phyloP scores from a whole-genome alignment of 2,888 invertebrate species.

The Chaetogeoica ovagalla region DNA sequence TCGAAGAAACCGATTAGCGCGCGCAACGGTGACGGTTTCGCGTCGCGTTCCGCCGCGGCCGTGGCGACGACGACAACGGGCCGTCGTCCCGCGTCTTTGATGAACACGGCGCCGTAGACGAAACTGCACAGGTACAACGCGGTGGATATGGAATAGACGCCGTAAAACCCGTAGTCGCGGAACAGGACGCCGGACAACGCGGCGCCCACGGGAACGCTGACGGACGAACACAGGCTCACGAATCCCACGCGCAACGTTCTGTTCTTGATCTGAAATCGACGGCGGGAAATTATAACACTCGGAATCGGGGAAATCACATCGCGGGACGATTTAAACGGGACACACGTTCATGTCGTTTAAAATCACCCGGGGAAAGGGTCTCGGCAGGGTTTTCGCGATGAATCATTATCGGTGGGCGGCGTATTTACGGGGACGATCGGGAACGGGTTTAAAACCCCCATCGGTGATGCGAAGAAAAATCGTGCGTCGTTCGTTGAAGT shows the following conservation, averaged over 20 bases:
- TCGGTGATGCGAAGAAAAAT: no score
- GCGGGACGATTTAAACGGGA: no score
- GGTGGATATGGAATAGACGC: constrained; percentile 78
- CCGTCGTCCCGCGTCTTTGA: constrained; percentile 66
- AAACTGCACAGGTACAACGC: constrained; percentile 74
- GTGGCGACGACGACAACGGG: background rate
- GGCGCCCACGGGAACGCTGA: constrained; percentile 85
- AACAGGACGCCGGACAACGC: constrained; percentile 79
- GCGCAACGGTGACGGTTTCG: constrained; percentile 60
- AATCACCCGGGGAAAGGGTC: no score
- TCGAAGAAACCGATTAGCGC: constrained; percentile 75
- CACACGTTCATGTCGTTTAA: no score
- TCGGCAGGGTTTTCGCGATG: no score
- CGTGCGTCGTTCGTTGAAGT: no score
- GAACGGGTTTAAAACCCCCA: no score
- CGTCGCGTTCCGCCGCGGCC: background rate
- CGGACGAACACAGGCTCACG: constrained; percentile 83
- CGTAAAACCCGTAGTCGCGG: constrained; percentile 66
- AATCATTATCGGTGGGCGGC: no score
- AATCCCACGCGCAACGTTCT: constrained; percentile 84
- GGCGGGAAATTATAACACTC: no score
- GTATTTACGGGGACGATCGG: no score
- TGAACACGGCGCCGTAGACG: constrained; percentile 72
- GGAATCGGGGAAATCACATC: no score
- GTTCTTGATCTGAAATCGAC: constrained; percentile 65